Conservation (phyloP, 2,888 invertebrate species). For the Scelioninae gen. 1 region DNA sequence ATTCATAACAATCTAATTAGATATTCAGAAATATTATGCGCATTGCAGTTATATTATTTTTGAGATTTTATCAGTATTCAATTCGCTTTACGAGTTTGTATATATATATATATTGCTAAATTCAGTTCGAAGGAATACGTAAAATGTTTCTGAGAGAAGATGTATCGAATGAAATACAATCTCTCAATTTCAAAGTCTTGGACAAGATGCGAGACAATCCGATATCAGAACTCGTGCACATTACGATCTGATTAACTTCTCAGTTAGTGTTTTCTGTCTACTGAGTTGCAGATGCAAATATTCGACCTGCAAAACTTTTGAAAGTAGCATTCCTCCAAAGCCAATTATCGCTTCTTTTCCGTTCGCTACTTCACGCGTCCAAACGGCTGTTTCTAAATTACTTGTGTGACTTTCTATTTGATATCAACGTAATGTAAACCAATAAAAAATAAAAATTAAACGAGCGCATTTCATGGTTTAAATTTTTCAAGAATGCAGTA, state of each 20-base stretch:
- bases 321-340: slow-evolving; percentile 33
- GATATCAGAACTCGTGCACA: slow-evolving; percentile 40
- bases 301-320: slow-evolving; percentile 44
- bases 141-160: slow-evolving; percentile 13
- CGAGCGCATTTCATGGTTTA: slow-evolving; percentile 44
- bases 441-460: slow-evolving; percentile 38
- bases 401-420: slow-evolving; percentile 27
- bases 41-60: background rate
- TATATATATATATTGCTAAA: slow-evolving; percentile 7
- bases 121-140: slow-evolving; percentile 16
- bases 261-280: slow-evolving; percentile 50
- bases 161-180: slow-evolving; percentile 28
- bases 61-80: slow-evolving; percentile 3
- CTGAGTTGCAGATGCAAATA: slow-evolving; percentile 57
- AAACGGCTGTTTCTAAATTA: slow-evolving; percentile 42
- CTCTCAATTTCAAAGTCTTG: slow-evolving; percentile 41
- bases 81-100: background rate
- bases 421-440: slow-evolving; percentile 34
- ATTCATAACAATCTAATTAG: background rate
- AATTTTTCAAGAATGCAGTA: slow-evolving; percentile 30
- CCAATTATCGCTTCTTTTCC: slow-evolving; percentile 52
- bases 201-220: slow-evolving; percentile 46
- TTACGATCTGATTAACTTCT: slow-evolving; percentile 56
- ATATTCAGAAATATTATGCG: background rate
- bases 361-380: slow-evolving; percentile 9